A percentile compares a stretch with the other conserved stretches of the same genome.
phyloP scores from a whole-genome alignment of 2,888 invertebrate species.

The Tromatobia lineatoria region DNA sequence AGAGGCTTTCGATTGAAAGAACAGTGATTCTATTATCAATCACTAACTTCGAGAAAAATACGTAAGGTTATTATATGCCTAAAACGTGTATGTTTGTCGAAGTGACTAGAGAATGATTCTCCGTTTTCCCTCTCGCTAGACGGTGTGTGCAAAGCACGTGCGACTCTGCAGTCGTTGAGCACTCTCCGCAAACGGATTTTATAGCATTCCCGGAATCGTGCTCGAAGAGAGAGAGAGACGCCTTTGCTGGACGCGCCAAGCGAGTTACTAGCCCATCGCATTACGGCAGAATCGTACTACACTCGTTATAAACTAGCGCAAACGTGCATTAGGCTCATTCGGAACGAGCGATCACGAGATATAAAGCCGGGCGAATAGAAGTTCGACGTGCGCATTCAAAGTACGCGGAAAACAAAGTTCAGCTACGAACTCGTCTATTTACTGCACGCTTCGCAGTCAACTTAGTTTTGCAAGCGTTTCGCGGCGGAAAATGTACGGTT shows the following conservation, averaged over 20 bases:
- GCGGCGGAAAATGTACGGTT: too few species aligned
- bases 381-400: too few species aligned
- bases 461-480: too few species aligned
- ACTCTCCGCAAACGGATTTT: constrained; percentile 20
- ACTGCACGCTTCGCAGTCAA: too few species aligned
- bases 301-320: constrained; percentile 18
- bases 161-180: not conserved
- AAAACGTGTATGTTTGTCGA: not conserved
- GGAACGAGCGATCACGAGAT: not conserved
- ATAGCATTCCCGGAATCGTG: constrained; percentile 34
- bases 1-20: too few species aligned
- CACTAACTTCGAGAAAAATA: too few species aligned
- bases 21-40: too few species aligned
- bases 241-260: not conserved
- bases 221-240: constrained; percentile 3
- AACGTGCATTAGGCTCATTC: constrained; percentile 13
- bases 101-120: not conserved
- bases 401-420: too few species aligned
- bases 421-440: too few species aligned
- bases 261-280: not conserved
- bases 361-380: not conserved
- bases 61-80: not conserved
- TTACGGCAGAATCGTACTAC: not conserved
- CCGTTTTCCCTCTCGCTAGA: not conserved
- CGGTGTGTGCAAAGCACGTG: constrained; percentile 7